phyloP scores from a whole-genome alignment of 2,888 invertebrate genomes.

The Drosophila affinis region DNA sequence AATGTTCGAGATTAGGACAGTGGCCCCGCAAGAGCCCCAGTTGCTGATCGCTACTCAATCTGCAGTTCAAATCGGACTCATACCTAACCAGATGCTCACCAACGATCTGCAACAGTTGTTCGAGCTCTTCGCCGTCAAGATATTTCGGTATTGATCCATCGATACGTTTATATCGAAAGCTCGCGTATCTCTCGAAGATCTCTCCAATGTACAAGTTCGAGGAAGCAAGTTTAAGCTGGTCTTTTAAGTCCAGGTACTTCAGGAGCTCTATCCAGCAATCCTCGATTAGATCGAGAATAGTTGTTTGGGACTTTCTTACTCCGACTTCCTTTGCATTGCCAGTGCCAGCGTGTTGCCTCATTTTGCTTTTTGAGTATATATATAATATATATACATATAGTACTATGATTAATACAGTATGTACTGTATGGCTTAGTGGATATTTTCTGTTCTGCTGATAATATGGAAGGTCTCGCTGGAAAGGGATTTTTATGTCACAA shows the following conservation, averaged over 20 bases:
- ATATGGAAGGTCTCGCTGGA: too few species aligned
- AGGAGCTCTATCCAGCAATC: conserved; percentile 3
- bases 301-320: neutral
- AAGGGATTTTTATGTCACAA: too few species aligned
- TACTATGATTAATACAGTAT: too few species aligned
- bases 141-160: neutral
- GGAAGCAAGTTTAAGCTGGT: conserved; percentile 9
- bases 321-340: too few species aligned
- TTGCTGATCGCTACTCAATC: neutral
- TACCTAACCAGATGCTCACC: conserved; percentile 24
- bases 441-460: too few species aligned
- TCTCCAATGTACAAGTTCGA: neutral
- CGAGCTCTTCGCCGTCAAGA: conserved; percentile 9
- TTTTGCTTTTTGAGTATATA: too few species aligned
- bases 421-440: too few species aligned
- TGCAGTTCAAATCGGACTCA: too few species aligned
- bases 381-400: too few species aligned
- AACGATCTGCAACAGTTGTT: conserved; percentile 16
- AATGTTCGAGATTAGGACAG: neutral
- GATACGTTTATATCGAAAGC: conserved; percentile 4
- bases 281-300: neutral
- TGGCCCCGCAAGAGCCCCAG: conserved; percentile 11
- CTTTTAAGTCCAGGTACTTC: conserved; percentile 7
- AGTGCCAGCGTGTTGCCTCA: too few species aligned
- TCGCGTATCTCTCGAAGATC: conserved; percentile 2